Evolutionary conservation across 2,888 invertebrate genomes (phyloP).

Genomic region (Acanthosepion lycidas): DNA sequence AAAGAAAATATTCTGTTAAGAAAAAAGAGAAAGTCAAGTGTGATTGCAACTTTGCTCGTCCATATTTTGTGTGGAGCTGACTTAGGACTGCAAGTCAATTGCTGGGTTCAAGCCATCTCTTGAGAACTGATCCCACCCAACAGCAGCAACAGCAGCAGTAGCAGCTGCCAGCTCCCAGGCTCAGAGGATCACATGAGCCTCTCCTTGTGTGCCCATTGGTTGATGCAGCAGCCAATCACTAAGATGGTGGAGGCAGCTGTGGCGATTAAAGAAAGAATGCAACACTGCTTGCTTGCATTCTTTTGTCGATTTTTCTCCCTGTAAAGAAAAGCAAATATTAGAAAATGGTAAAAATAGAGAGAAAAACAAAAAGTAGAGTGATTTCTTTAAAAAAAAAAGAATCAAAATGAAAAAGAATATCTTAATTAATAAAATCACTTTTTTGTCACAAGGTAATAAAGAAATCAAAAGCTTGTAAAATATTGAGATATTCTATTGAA

Average conservation of each 20-base stretch:
- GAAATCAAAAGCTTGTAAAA: too few relatives aligned
- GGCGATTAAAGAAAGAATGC: constrained; percentile 25
- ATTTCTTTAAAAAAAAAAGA: too few relatives aligned
- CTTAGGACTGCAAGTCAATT: neutral
- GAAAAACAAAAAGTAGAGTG: neutral
- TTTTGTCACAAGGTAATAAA: too few relatives aligned
- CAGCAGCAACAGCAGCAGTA: neutral
- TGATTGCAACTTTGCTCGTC: neutral
- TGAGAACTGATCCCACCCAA: neutral
- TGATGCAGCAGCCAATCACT: constrained; percentile 39
- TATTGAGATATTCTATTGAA: too few relatives aligned
- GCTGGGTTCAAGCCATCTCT: neutral
- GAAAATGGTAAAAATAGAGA: neutral
- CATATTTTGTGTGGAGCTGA: neutral
- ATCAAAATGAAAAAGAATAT: neutral
- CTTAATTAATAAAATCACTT: too few relatives aligned
- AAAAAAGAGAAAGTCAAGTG: constrained; percentile 20
- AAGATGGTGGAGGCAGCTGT: constrained; percentile 7
- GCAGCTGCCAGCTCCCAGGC: constrained; percentile 35
- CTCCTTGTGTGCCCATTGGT: constrained; percentile 10
- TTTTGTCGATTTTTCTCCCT: constrained; percentile 43
- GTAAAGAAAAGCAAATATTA: neutral
- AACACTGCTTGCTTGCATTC: constrained; percentile 36
- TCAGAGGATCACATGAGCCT: neutral
- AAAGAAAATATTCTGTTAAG: neutral